These are phyloP conservation scores for Globia sparganii DNA, from an alignment of 2,888 invertebrate species.

Conservation along the genomic window DNA sequence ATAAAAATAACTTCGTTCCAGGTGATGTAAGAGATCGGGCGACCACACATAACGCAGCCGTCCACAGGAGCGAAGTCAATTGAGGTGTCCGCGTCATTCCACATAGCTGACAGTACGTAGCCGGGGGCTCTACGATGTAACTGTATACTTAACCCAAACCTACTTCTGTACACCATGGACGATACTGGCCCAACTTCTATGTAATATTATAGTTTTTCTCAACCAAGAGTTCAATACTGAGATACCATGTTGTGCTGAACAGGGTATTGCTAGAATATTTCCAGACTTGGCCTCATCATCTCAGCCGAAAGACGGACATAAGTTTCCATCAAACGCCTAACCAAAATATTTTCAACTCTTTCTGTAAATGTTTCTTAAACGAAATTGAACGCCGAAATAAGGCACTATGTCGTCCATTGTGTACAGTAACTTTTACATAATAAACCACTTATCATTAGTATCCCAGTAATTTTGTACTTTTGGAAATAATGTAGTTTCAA, in stretches of 20 bases:
- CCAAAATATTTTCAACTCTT: neutral
- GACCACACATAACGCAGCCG: conserved; percentile 75
- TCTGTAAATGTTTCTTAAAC: neutral
- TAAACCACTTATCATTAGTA: conserved; percentile 34
- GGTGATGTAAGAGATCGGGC: conserved; percentile 83
- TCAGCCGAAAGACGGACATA: neutral
- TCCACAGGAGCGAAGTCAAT: conserved; percentile 83
- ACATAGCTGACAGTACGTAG: conserved; percentile 18
- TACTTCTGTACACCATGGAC: conserved; percentile 38
- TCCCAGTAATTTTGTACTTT: conserved; percentile 57
- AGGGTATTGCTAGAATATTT: neutral
- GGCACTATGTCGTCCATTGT: conserved; percentile 15
- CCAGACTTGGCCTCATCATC: neutral
- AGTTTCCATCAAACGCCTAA: neutral
- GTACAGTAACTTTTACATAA: conserved; percentile 19
- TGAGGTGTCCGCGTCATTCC: conserved; percentile 58
- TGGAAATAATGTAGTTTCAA: conserved; percentile 39
- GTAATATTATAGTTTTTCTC: neutral
- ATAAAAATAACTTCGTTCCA: conserved; percentile 65
- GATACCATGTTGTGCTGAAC: neutral
- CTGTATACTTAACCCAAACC: conserved; percentile 8
- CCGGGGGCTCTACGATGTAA: conserved; percentile 36
- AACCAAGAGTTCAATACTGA: neutral
- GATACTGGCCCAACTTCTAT: neutral
- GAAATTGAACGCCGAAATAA: no score